phyloP scores from a whole-genome alignment of 2,797 vertebrate genomes.

The Sternarchorhynchus goeldii region DNA sequence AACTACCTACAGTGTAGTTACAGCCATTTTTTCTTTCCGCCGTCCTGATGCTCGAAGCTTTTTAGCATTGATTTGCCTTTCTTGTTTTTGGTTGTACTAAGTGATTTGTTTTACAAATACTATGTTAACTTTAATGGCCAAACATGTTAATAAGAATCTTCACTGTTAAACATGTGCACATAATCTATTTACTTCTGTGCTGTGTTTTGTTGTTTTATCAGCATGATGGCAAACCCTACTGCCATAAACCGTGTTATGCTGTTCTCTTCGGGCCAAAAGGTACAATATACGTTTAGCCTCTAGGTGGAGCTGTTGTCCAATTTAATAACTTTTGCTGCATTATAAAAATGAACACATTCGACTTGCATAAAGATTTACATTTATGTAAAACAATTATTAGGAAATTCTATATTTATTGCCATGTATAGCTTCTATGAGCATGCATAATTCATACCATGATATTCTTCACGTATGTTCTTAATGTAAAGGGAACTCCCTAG shows the following conservation, averaged over 20 bases:
- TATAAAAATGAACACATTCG: not conserved
- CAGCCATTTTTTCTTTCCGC: not conserved
- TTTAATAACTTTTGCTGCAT: constrained; percentile 41
- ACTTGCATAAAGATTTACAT: too few species aligned
- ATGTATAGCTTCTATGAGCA: too few species aligned
- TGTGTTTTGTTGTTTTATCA: constrained; percentile 58
- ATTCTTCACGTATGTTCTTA: not conserved
- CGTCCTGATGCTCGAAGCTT: too few species aligned
- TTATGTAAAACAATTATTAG: not conserved
- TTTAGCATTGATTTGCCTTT: too few species aligned
- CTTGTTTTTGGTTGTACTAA: too few species aligned
- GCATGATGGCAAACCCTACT: constrained; percentile 94
- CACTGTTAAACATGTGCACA: not conserved
- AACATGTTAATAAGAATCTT: not conserved
- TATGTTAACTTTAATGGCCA: too few species aligned
- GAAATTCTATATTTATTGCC: too few species aligned
- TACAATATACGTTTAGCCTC: constrained; percentile 68
- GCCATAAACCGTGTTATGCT: constrained; percentile 95
- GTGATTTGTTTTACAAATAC: too few species aligned
- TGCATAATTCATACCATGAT: not conserved
- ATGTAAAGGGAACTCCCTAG: not conserved
- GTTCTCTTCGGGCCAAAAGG: constrained; percentile 95
- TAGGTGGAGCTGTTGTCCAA: constrained; percentile 71
- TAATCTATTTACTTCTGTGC: too few species aligned
- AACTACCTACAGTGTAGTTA: not conserved